These are phyloP conservation scores for Chaetops frenatus DNA, from an alignment of 2,113 vertebrate genomes.

Conservation along the genomic window DNA sequence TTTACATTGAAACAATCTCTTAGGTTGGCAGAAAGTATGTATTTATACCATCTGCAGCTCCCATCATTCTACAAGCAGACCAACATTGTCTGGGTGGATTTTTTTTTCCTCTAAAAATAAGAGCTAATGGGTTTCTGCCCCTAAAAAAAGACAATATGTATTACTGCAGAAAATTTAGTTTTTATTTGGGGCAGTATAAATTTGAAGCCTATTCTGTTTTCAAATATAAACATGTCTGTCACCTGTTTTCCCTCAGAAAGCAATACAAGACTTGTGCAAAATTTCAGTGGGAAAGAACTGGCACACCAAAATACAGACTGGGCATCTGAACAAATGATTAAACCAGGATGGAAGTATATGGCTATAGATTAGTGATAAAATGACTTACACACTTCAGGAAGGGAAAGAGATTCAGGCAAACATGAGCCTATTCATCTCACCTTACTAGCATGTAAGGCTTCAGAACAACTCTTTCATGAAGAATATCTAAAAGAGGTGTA, in stretches of 20 bases:
- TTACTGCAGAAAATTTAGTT: not conserved
- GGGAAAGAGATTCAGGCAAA: not conserved
- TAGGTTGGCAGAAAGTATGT: not conserved
- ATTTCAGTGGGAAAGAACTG: not conserved
- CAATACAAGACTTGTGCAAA: not conserved
- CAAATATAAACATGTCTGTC: not conserved
- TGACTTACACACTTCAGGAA: not conserved
- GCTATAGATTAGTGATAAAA: conserved; percentile 1
- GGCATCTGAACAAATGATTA: conserved; percentile 1
- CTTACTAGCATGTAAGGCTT: not conserved
- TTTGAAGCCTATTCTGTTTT: not conserved
- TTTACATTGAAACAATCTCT: not conserved
- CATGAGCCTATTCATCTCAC: not conserved
- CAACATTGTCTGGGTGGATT: not conserved
- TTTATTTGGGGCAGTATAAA: not conserved
- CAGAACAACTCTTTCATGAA: not conserved
- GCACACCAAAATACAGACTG: not conserved
- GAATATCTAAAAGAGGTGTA: not conserved
- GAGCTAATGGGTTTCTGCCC: not conserved
- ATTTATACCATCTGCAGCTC: not conserved
- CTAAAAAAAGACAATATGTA: not conserved
- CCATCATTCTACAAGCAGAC: not conserved
- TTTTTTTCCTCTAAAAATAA: conserved; percentile 1
- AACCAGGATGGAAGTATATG: not conserved
- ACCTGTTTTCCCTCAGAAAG: not conserved